These are phyloP conservation scores for Circaetus gallicus DNA, from an alignment of 2,113 vertebrate genomes.

Conservation along the genomic window DNA sequence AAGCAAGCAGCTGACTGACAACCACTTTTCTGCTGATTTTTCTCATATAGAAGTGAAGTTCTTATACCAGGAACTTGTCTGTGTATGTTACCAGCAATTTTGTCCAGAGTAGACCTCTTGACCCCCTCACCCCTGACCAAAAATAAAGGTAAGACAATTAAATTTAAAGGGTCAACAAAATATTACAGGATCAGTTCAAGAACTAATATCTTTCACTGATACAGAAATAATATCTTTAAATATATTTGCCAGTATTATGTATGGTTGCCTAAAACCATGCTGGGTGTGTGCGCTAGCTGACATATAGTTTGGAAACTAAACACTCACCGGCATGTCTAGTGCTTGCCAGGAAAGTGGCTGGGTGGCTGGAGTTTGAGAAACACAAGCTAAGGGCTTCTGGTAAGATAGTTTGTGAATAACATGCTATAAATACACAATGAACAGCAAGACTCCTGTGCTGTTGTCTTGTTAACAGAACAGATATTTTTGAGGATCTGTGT, in stretches of 20 bases:
- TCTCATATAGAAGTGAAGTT: neutral
- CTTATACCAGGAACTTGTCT: neutral
- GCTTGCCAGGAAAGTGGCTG: neutral
- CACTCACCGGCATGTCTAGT: neutral
- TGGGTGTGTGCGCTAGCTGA: neutral
- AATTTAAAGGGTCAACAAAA: neutral
- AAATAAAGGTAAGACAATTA: neutral
- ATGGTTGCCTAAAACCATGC: fast-evolving
- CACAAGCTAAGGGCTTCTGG: neutral
- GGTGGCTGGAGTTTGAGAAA: neutral
- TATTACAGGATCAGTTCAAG: neutral
- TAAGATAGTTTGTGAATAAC: neutral
- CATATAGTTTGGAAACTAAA: neutral
- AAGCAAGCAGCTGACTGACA: neutral
- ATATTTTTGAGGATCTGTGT: neutral
- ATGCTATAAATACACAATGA: neutral
- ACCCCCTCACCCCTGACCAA: neutral
- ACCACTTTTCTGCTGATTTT: neutral
- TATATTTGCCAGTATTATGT: neutral
- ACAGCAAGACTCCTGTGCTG: neutral
- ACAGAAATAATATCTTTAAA: neutral
- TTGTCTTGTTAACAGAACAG: neutral
- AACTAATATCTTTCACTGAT: neutral
- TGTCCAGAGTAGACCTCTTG: neutral
- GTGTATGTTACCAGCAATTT: neutral